Evolutionary conservation across 2,113 vertebrate genomes (phyloP).

Genomic region (Cavia aperea): DNA sequence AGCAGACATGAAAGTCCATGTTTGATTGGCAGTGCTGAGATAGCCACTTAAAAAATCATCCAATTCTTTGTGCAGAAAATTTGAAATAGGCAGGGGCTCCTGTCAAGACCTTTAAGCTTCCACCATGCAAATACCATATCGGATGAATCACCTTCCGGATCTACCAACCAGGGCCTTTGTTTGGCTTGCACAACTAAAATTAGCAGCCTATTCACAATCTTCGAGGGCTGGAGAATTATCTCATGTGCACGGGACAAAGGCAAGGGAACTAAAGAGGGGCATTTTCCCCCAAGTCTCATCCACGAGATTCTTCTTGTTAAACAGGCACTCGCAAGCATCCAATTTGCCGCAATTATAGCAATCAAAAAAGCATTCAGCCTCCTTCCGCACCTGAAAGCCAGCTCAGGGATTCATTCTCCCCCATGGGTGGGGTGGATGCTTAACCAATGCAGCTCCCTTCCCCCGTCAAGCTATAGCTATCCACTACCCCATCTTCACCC

Average conservation of each 20-base stretch:
- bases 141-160: slow-evolving; percentile 68
- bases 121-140: slow-evolving; percentile 44
- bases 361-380: slow-evolving; percentile 82
- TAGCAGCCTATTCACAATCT: slow-evolving; percentile 74
- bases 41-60: slow-evolving; percentile 24
- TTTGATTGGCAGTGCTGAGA: background rate
- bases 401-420: slow-evolving; percentile 69
- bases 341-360: slow-evolving; percentile 81
- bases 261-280: slow-evolving; percentile 75
- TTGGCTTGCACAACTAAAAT: slow-evolving; percentile 76
- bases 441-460: slow-evolving; percentile 67
- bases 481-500: slow-evolving; percentile 49
- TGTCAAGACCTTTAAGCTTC: slow-evolving; percentile 35
- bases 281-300: slow-evolving; percentile 77
- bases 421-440: slow-evolving; percentile 46
- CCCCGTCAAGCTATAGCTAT: slow-evolving; percentile 49
- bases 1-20: background rate
- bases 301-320: slow-evolving; percentile 75
- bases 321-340: slow-evolving; percentile 74
- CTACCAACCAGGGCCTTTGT: slow-evolving; percentile 76
- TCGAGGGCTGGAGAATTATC: slow-evolving; percentile 77
- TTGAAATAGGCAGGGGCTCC: slow-evolving; percentile 26
- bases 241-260: slow-evolving; percentile 76
- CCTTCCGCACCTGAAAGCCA: slow-evolving; percentile 76
- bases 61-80: slow-evolving; percentile 31